phyloP scores from a whole-genome alignment of 2,113 vertebrate species.

The Engystomops pustulosus region DNA sequence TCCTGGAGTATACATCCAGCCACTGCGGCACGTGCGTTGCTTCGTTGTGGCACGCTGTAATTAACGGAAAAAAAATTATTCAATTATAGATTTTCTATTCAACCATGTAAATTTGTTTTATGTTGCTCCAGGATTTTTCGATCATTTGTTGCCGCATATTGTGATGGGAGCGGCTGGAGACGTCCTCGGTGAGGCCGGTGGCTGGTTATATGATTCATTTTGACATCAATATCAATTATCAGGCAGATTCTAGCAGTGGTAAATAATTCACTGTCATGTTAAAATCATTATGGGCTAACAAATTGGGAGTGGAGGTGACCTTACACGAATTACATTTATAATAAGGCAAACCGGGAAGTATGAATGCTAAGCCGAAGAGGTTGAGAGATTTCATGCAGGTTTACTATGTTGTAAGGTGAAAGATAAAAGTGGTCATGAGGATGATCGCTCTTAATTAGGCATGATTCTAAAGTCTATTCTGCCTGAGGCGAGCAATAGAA shows the following conservation, averaged over 20 bases:
- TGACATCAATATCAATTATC: slow-evolving; percentile 53
- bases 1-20: not conserved
- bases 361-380: not conserved
- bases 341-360: not conserved
- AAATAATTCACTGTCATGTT: slow-evolving; percentile 51
- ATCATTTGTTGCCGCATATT: slow-evolving; percentile 26
- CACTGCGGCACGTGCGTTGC: not conserved
- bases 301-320: slow-evolving; percentile 47
- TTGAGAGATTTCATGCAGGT: no score
- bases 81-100: slow-evolving; percentile 36
- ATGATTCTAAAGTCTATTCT: no score
- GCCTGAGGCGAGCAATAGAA: no score
- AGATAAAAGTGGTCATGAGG: no score
- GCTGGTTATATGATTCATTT: slow-evolving; percentile 37
- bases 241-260: slow-evolving; percentile 32
- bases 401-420: no score
- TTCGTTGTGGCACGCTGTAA: not conserved
- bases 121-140: not conserved
- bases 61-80: slow-evolving; percentile 9
- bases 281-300: slow-evolving; percentile 50
- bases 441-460: no score
- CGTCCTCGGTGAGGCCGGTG: not conserved
- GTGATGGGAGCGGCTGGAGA: not conserved
- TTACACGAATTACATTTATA: slow-evolving; percentile 32
- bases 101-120: slow-evolving; percentile 17